phyloP scores from a whole-genome alignment of 92 coral and sea anemone species.

The Epizoanthus ramosus region DNA sequence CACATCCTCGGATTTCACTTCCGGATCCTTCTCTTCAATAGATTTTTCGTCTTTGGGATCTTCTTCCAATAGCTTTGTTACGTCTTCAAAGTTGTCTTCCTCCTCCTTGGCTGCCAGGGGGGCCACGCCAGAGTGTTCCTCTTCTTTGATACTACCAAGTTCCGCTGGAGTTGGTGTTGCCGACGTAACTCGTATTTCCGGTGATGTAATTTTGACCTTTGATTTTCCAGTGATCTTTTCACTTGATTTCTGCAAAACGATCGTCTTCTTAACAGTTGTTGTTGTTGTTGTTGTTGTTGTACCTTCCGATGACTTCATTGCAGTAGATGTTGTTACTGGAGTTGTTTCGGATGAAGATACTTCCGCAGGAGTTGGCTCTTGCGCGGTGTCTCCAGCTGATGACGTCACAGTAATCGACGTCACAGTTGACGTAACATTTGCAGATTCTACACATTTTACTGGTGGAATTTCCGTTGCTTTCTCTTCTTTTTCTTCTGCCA shows the following conservation, averaged over 20 bases:
- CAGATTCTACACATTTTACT: neutral
- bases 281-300: constrained; percentile 23
- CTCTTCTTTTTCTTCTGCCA: neutral
- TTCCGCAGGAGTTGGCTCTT: neutral
- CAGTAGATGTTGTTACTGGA: constrained; percentile 1
- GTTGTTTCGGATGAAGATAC: neutral
- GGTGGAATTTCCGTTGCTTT: neutral
- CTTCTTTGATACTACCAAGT: constrained; percentile 18
- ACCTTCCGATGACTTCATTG: neutral
- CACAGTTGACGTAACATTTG: neutral
- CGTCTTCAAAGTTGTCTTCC: constrained; percentile 29
- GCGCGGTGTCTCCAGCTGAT: neutral
- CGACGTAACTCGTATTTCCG: constrained; percentile 31
- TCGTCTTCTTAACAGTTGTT: constrained; percentile 27
- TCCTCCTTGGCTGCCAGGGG: constrained; percentile 37
- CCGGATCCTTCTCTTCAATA: constrained; percentile 12
- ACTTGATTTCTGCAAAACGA: constrained; percentile 30
- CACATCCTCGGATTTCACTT: neutral
- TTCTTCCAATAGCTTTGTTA: constrained; percentile 4
- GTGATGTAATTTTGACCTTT: constrained; percentile 13
- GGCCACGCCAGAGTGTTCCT: constrained; percentile 31
- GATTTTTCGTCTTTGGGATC: constrained; percentile 2
- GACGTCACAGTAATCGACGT: neutral
- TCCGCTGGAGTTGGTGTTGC: constrained; percentile 38
- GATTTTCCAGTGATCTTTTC: constrained; percentile 19